phyloP scores from a whole-genome alignment of 64 coral and sea anemone genomes.

The Stylophora pistillata region DNA sequence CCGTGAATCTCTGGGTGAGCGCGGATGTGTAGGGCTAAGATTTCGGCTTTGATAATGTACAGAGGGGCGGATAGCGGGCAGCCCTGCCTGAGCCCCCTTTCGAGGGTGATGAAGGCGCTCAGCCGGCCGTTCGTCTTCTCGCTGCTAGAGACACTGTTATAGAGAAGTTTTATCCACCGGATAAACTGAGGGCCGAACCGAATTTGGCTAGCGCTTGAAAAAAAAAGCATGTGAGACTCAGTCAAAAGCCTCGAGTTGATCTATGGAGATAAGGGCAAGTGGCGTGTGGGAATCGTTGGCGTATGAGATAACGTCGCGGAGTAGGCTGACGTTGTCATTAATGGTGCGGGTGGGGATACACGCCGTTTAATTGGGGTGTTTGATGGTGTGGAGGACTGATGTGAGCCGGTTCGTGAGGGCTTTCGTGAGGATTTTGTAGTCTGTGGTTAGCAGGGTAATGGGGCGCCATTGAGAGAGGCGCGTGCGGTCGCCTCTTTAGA shows the following conservation, averaged over 20 bases:
- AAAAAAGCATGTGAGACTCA: neutral
- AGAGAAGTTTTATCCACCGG: neutral
- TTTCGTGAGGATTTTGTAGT: no score
- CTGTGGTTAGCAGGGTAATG: no score
- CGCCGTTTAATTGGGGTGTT: neutral
- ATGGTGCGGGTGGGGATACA: conserved; percentile 7
- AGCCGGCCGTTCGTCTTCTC: neutral
- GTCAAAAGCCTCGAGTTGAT: conserved; percentile 29
- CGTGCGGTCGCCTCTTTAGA: no score
- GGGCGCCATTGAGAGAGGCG: no score
- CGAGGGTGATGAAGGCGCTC: neutral
- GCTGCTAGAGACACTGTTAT: neutral
- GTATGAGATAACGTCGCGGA: neutral
- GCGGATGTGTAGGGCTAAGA: neutral
- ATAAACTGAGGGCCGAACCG: neutral
- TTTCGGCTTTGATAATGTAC: neutral
- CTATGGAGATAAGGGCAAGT: conserved; percentile 22
- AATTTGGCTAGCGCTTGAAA: neutral
- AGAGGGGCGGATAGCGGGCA: neutral
- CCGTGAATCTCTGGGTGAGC: neutral
- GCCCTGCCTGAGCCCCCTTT: neutral
- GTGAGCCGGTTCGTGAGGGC: conserved; percentile 27
- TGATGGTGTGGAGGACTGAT: no score
- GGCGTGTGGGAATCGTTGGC: neutral
- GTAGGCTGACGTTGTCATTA: conserved; percentile 5